Base-by-base conservation (phyloP, 2,113 vertebrate genomes). In the Grallaria varia region DNA sequence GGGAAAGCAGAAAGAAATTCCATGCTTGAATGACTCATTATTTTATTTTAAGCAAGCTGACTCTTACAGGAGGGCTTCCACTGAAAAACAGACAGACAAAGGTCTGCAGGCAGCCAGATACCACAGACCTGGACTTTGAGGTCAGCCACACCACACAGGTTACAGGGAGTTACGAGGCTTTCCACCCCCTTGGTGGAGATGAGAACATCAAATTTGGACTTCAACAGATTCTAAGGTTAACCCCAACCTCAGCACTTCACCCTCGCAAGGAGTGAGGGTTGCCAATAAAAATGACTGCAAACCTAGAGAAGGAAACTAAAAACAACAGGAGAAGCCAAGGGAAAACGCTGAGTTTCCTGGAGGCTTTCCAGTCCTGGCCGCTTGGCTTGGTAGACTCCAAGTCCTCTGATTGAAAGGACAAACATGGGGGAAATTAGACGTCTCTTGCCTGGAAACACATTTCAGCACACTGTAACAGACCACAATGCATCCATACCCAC, bases 331-430 rank as follows among this genome's bases (percentile, higher is more conserved):
- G 30, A 76, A 87, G 81, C 81, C 89, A 94, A 93, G 19, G 77
- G 82, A 93, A 93, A 94, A 74, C 3, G 8, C 55, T 87, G 84
- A 91, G 35, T 96, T 96, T 95, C 74, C 84, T 85, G 84, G 90
- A 93, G 55, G 27, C 4, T 91, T 83, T 94, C 71, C 84, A 91
- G 12, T 33, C 12, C 14, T 9, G 10, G 15, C 60, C 87, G 58
- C 53, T 87, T 58, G 45, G n/a, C 37, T 42, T 52, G 35, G 15
- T 16, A 31, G 74, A 73, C 58, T 64, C 44, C 58, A 85, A 76
- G 66, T 40, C 45, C 74, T 87, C 35, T 79, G 53, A 76, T 42
- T 14, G 5, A 87, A 58, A 28, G n/a, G 62, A 92, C 52, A 81
- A 35, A 28, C 5, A 75, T 75, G 44, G 31, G 68, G 7, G 68